A percentile compares a stretch with the other conserved stretches of the same genome.
Conservation (phyloP, 2,113 vertebrate genomes). For the Prunella fulvescens region DNA sequence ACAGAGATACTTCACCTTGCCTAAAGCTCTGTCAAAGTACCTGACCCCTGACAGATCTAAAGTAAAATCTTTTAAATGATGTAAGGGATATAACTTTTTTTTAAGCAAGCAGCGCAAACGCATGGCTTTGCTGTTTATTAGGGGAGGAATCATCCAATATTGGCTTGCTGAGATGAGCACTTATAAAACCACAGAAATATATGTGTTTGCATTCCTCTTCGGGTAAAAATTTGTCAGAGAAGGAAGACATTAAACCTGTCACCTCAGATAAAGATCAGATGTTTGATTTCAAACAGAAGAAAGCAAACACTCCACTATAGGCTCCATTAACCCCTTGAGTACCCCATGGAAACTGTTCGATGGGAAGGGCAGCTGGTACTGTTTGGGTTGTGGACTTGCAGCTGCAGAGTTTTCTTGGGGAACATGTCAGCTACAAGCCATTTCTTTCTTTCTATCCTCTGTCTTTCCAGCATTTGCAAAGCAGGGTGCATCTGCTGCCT, state of each 20-base stretch:
- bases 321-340: slow-evolving; percentile 61
- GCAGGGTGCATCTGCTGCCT: not conserved
- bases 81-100: not conserved
- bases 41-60: not conserved
- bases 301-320: slow-evolving; percentile 65
- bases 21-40: not conserved
- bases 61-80: slow-evolving; percentile 7
- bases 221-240: slow-evolving; percentile 73
- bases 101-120: slow-evolving; percentile 15
- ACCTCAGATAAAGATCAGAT: slow-evolving; percentile 75
- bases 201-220: slow-evolving; percentile 73
- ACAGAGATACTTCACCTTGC: not conserved
- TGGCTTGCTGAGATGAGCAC: slow-evolving; percentile 30
- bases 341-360: not conserved
- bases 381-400: accelerated
- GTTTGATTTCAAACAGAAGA: slow-evolving; percentile 81
- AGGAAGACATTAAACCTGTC: slow-evolving; percentile 77
- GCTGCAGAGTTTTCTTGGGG: not conserved
- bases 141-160: slow-evolving; percentile 33
- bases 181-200: slow-evolving; percentile 39
- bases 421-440: not conserved
- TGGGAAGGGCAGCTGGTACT: not conserved
- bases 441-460: not conserved
- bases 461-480: not conserved
- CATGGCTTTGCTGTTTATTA: slow-evolving; percentile 53